Conservation (phyloP, 2,888 invertebrate species). For the Crepidodera aurea region DNA sequence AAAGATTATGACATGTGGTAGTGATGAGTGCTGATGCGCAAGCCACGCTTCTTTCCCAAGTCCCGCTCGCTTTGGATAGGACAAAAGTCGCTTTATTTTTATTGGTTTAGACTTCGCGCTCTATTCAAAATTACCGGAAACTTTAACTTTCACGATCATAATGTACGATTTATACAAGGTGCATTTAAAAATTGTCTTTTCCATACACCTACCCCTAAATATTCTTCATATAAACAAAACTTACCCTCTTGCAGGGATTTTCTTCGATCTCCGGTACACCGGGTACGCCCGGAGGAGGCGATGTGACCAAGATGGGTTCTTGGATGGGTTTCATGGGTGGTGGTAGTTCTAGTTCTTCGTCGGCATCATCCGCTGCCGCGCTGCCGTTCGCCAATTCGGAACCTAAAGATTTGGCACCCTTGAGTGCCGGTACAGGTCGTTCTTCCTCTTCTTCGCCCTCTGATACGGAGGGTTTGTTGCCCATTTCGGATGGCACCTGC, state of each 20-base stretch:
- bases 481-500: constrained; percentile 65
- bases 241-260: constrained; percentile 69
- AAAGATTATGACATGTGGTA: too few species aligned
- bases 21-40: too few species aligned
- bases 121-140: too few species aligned
- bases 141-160: too few species aligned
- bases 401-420: constrained; percentile 50
- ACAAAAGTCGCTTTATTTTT: too few species aligned
- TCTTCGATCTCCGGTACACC: constrained; percentile 65
- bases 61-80: too few species aligned
- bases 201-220: too few species aligned
- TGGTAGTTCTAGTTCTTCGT: constrained; percentile 87
- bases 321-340: constrained; percentile 97
- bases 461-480: constrained; percentile 63
- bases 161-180: too few species aligned
- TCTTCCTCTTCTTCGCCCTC: constrained; percentile 63
- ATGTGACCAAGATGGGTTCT: constrained; percentile 64
- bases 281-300: constrained; percentile 58
- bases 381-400: constrained; percentile 63
- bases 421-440: constrained; percentile 47
- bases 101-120: too few species aligned
- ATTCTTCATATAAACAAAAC: constrained; percentile 38
- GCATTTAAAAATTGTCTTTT: too few species aligned
- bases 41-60: too few species aligned
- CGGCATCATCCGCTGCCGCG: constrained; percentile 73